A percentile compares a stretch with the other conserved stretches of the same genome.
phyloP scores from a whole-genome alignment of 2,888 invertebrate species.

The Periphyllus acericola region DNA sequence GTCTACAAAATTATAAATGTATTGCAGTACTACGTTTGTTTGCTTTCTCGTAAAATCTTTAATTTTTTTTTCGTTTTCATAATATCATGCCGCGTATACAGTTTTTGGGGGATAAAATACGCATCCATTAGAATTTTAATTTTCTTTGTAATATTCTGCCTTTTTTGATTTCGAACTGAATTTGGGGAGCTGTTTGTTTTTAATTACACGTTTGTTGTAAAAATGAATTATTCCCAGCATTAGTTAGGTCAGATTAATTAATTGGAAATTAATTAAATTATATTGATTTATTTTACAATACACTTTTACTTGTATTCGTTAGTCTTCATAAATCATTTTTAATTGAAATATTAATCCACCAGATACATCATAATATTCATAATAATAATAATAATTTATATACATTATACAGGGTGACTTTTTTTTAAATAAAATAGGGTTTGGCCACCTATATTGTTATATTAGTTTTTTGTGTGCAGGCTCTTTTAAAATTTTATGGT shows the following conservation, averaged over 20 bases:
- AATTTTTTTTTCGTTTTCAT: not conserved
- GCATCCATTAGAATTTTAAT: not conserved
- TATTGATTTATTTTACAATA: not conserved
- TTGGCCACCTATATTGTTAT: too few relatives aligned
- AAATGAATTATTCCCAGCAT: not conserved
- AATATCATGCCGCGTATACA: not conserved
- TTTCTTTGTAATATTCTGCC: not conserved
- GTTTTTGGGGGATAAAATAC: not conserved
- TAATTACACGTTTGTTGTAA: not conserved
- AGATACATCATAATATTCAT: not conserved
- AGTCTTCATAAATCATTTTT: not conserved
- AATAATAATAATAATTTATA: not conserved
- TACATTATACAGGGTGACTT: not conserved
- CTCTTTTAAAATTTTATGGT: too few relatives aligned
- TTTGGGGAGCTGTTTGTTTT: not conserved
- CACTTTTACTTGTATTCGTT: not conserved
- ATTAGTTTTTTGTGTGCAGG: too few relatives aligned
- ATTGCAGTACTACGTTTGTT: not conserved
- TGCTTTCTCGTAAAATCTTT: not conserved
- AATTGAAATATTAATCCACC: not conserved
- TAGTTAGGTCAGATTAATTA: not conserved
- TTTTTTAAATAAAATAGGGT: not conserved
- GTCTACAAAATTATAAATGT: too few relatives aligned
- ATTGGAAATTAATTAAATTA: constrained; percentile 1
- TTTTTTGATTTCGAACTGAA: not conserved